A percentile compares a stretch with the other conserved stretches of the same genome.
phyloP scores from a whole-genome alignment of 2,888 invertebrate genomes.

The Herminia tarsipennalis region DNA sequence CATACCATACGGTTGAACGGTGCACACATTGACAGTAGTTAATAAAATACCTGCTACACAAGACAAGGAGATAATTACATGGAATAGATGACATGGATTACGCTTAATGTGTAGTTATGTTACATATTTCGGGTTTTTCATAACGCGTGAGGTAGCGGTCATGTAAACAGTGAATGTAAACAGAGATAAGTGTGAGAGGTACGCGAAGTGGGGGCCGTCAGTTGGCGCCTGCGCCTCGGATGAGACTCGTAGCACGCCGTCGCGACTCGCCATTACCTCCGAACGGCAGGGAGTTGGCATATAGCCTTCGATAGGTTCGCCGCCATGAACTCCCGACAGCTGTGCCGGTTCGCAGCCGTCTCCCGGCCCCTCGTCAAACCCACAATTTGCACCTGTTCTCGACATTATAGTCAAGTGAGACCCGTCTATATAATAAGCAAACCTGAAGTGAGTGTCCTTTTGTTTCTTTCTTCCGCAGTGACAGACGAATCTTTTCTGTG shows the following conservation, averaged over 20 bases:
- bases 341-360: constrained; percentile 62
- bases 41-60: too few relatives aligned
- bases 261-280: constrained; percentile 41
- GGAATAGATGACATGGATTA: constrained; percentile 1
- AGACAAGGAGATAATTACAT: too few relatives aligned
- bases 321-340: constrained; percentile 73
- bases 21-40: too few relatives aligned
- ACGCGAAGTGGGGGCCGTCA: constrained; percentile 55
- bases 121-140: constrained; percentile 36
- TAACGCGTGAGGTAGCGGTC: constrained; percentile 55
- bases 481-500: constrained; percentile 15
- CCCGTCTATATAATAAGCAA: constrained; percentile 76
- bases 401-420: constrained; percentile 79
- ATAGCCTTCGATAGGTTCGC: constrained; percentile 26
- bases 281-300: constrained; percentile 31
- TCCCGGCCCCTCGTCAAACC: constrained; percentile 51
- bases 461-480: constrained; percentile 32
- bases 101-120: constrained; percentile 13
- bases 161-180: constrained; percentile 67
- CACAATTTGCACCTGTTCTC: constrained; percentile 58
- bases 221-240: constrained; percentile 76
- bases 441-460: constrained; percentile 73
- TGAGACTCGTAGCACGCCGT: constrained; percentile 57
- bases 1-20: too few relatives aligned
- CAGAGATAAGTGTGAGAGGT: constrained; percentile 64